Evolutionary conservation across 2,113 vertebrate genomes (phyloP).

Genomic region (Mesoclemmys tuberculata): DNA sequence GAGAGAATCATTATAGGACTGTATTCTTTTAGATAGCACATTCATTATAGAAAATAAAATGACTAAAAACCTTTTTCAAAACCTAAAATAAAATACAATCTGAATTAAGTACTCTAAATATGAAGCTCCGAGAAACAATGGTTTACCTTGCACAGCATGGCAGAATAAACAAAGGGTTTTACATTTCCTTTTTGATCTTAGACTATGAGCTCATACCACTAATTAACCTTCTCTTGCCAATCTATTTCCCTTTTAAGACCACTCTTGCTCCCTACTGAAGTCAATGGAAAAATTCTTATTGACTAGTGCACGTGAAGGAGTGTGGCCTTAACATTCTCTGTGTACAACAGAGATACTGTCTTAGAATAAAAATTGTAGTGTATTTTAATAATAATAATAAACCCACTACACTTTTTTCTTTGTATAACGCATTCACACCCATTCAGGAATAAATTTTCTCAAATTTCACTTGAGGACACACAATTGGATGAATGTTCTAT

Average conservation of each 20-base stretch:
- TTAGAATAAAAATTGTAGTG: neutral
- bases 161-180: constrained; percentile 9
- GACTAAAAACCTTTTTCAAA: constrained; percentile 30
- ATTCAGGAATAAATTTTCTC: neutral
- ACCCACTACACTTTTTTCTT: neutral
- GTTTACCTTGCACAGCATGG: constrained; percentile 14
- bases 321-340: neutral
- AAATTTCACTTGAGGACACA: neutral
- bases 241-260: constrained; percentile 14
- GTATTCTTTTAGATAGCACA: neutral
- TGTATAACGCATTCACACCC: neutral
- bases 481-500: neutral
- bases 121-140: neutral
- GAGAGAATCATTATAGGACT: neutral
- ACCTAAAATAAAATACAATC: neutral
- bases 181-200: constrained; percentile 27
- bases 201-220: neutral
- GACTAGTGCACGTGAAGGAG: neutral
- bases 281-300: neutral
- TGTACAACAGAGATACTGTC: neutral
- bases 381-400: neutral
- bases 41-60: neutral
- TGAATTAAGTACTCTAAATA: constrained; percentile 30
- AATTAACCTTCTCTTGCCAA: constrained; percentile 40
- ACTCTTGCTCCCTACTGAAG: constrained; percentile 5